Percentiles rank a stretch among this genome's conserved stretches.
Evolutionary conservation across 2,113 vertebrate genomes (phyloP).

Genomic region (Diphyllodes magnificus): DNA sequence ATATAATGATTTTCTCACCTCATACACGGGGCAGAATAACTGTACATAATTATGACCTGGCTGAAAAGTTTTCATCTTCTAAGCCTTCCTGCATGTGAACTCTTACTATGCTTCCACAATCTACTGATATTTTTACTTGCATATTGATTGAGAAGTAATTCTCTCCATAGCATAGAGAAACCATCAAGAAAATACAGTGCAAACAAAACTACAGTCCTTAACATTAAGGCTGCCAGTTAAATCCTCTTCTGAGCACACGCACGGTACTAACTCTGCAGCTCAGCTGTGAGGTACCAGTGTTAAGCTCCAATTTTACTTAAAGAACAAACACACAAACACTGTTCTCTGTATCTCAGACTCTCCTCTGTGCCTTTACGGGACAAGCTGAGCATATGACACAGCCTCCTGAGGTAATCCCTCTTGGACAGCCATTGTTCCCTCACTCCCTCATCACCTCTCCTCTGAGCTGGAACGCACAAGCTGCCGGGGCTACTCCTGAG

Average conservation of each 20-base stretch:
- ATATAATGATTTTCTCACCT: not conserved
- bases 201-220: not conserved
- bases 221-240: not conserved
- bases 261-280: not conserved
- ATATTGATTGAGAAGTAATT: not conserved
- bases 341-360: not conserved
- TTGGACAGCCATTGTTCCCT: not conserved
- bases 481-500: not conserved
- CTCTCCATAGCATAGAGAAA: not conserved
- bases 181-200: not conserved
- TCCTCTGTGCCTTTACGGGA: not conserved
- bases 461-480: not conserved
- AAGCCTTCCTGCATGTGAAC: not conserved
- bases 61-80: not conserved
- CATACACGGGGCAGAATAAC: not conserved
- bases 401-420: not conserved
- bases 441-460: not conserved
- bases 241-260: not conserved
- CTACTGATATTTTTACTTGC: not conserved
- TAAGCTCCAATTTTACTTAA: not conserved
- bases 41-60: not conserved
- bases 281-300: not conserved
- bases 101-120: not conserved
- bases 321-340: not conserved
- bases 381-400: not conserved